Percentiles rank a stretch among this genome's conserved stretches.
phyloP scores from a whole-genome alignment of 2,888 invertebrate genomes.

The Argyra leucocephala region DNA sequence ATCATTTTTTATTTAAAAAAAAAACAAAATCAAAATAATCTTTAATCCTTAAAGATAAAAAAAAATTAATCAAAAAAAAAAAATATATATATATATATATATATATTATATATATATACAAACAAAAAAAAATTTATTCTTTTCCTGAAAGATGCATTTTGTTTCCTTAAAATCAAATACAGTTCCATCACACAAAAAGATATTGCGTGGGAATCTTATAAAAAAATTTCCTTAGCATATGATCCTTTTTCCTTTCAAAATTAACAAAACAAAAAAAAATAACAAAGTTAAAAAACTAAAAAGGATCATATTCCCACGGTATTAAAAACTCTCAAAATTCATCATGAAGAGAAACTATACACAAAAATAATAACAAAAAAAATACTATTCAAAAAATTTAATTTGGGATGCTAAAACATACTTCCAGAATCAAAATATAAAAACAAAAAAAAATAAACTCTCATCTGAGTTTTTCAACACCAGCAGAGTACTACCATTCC shows the following conservation, averaged over 20 bases:
- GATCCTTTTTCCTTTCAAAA: neutral
- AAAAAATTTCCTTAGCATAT: neutral
- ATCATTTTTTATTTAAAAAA: too few relatives aligned
- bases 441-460: neutral
- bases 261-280: too few relatives aligned
- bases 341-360: neutral
- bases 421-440: neutral
- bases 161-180: neutral
- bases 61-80: neutral
- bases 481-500: neutral
- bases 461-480: neutral
- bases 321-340: neutral
- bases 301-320: neutral
- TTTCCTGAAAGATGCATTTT: neutral
- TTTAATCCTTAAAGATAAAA: too few relatives aligned
- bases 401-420: neutral
- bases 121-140: neutral
- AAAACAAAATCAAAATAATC: too few relatives aligned
- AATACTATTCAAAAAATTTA: neutral
- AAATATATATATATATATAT: neutral
- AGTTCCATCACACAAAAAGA: neutral
- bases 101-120: neutral
- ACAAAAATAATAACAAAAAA: neutral
- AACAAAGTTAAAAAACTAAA: neutral
- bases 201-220: neutral